Conservation (phyloP, 2,888 invertebrate species). For the Embidobia sp. region DNA sequence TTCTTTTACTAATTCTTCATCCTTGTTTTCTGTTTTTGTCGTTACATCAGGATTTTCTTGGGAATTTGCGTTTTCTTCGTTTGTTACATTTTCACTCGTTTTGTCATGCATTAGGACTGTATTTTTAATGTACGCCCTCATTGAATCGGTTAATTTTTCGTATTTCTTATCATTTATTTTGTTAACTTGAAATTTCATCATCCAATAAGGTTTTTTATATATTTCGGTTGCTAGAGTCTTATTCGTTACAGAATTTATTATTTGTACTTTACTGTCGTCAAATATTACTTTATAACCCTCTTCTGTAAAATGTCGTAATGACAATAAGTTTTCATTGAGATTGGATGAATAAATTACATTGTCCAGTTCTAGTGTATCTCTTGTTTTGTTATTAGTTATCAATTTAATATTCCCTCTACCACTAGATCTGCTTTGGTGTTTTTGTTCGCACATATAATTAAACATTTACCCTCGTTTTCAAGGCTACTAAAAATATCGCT, state of each 20-base stretch:
- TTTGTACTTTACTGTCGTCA: conserved; percentile 57
- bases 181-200: background rate
- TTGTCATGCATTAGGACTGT: too few species aligned
- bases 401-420: conserved; percentile 15
- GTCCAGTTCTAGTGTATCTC: conserved; percentile 34
- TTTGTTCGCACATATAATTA: conserved; percentile 53
- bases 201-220: conserved; percentile 62
- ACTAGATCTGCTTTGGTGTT: conserved; percentile 19
- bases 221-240: conserved; percentile 49
- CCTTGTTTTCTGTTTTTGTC: too few species aligned
- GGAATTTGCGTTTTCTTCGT: too few species aligned
- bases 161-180: background rate
- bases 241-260: conserved; percentile 46
- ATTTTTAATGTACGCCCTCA: too few species aligned
- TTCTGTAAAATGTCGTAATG: conserved; percentile 61
- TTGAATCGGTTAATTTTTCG: too few species aligned
- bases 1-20: too few species aligned
- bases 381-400: too few species aligned
- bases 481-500: conserved; percentile 25
- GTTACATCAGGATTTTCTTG: too few species aligned
- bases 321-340: conserved; percentile 62
- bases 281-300: conserved; percentile 59
- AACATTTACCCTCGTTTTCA: conserved; percentile 7
- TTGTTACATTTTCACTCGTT: too few species aligned
- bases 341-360: conserved; percentile 56